Conservation (phyloP, 1,140 invertebrate genomes). For the Hyphantria cunea region DNA sequence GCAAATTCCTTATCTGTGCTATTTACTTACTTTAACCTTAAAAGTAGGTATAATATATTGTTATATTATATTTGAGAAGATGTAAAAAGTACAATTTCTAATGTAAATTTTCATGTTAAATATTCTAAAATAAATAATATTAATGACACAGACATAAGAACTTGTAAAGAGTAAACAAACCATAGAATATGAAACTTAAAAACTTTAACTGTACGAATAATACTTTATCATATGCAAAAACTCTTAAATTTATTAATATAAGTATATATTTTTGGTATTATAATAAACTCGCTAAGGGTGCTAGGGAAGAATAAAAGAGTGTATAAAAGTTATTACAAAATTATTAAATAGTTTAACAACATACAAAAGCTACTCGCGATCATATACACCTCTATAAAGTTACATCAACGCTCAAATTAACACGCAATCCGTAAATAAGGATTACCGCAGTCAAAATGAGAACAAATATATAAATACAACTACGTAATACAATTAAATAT, state of each 20-base stretch:
- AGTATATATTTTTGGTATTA: constrained; percentile 32
- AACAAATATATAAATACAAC: constrained; percentile 31
- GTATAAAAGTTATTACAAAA: constrained; percentile 81
- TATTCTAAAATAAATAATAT: constrained; percentile 5
- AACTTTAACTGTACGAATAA: background rate
- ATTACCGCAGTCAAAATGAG: constrained; percentile 45
- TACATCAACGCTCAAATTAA: constrained; percentile 65
- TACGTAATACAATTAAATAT: constrained; percentile 25
- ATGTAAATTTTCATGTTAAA: constrained; percentile 26
- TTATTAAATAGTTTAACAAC: constrained; percentile 78
- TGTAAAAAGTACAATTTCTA: constrained; percentile 23
- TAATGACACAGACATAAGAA: constrained; percentile 18
- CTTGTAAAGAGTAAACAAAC: too few species aligned
- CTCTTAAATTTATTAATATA: constrained; percentile 22
- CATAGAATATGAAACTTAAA: too few species aligned
- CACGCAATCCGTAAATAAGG: constrained; percentile 46
- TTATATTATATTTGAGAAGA: constrained; percentile 18
- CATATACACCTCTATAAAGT: constrained; percentile 62
- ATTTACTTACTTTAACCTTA: constrained; percentile 21
- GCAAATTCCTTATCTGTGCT: constrained; percentile 18
- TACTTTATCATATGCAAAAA: constrained; percentile 17
- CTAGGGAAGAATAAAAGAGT: constrained; percentile 79
- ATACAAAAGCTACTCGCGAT: constrained; percentile 78
- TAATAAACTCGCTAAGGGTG: constrained; percentile 64
- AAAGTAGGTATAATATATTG: constrained; percentile 9